phyloP scores from a whole-genome alignment of 2,113 vertebrate genomes.

The Pterophyllum scalare region DNA sequence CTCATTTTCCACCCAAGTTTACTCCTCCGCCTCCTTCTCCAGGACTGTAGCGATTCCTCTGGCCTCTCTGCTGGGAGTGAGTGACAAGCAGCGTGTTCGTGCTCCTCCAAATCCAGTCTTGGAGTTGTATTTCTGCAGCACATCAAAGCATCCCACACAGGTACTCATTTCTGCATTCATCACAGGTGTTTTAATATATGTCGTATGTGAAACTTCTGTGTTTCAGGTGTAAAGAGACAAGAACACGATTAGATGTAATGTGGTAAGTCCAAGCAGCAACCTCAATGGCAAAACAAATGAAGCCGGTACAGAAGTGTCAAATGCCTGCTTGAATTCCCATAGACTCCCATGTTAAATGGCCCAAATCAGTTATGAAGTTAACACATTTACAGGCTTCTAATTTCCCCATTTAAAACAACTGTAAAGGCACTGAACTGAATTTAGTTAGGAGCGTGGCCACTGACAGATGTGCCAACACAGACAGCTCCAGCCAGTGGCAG shows the following conservation, averaged over 20 bases:
- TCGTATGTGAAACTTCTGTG: not conserved
- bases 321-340: not conserved
- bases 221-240: not conserved
- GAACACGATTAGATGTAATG: not conserved
- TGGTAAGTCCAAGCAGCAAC: not conserved
- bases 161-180: constrained; percentile 65
- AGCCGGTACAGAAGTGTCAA: not conserved
- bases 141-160: constrained; percentile 89
- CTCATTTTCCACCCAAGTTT: not conserved
- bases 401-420: not conserved
- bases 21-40: not conserved
- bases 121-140: constrained; percentile 84
- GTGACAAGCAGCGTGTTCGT: constrained; percentile 84
- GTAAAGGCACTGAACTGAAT: not conserved
- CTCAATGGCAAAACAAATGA: not conserved
- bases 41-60: constrained; percentile 85
- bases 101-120: constrained; percentile 84
- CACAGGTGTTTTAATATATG: not conserved
- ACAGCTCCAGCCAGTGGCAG: not conserved
- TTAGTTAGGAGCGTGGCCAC: not conserved
- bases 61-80: constrained; percentile 86
- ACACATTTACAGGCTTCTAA: not conserved
- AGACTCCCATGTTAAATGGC: not conserved
- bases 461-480: not conserved
- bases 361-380: not conserved